A percentile compares a stretch with the other conserved stretches of the same genome.
These are phyloP conservation scores for Lucifuga dentata DNA, from an alignment of 2,113 vertebrate species.

Conservation along the genomic window DNA sequence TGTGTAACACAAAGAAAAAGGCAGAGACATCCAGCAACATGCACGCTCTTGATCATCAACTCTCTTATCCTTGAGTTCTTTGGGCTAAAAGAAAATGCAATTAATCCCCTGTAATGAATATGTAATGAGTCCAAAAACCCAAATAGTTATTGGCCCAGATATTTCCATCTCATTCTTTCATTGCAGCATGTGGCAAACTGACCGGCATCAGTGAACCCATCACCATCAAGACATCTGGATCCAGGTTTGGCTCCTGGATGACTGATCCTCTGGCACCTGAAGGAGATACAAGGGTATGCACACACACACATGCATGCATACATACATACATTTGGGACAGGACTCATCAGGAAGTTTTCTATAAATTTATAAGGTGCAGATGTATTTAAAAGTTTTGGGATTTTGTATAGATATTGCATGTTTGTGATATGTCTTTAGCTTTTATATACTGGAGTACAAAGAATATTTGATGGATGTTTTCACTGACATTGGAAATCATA, in stretches of 20 bases:
- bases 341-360: too few relatives aligned
- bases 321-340: slow-evolving; percentile 3
- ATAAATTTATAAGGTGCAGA: too few relatives aligned
- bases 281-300: slow-evolving; percentile 93
- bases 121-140: slow-evolving; percentile 13
- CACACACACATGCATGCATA: slow-evolving; percentile 9
- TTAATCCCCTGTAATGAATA: slow-evolving; percentile 13
- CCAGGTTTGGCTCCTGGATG: slow-evolving; percentile 98
- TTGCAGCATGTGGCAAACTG: slow-evolving; percentile 96
- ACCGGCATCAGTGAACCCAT: slow-evolving; percentile 96
- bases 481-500: too few relatives aligned
- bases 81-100: slow-evolving; percentile 40
- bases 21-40: slow-evolving; percentile 5
- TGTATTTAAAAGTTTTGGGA: too few relatives aligned
- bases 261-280: slow-evolving; percentile 94
- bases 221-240: slow-evolving; percentile 96
- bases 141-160: slow-evolving; percentile 12
- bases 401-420: too few relatives aligned
- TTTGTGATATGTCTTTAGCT: too few relatives aligned
- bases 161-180: slow-evolving; percentile 47
- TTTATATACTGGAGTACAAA: too few relatives aligned
- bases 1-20: slow-evolving; percentile 18
- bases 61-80: slow-evolving; percentile 17
- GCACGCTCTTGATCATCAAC: slow-evolving; percentile 29
- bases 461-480: too few relatives aligned